Evolutionary conservation across 2,113 vertebrate species (phyloP).

Genomic region (Pollachius pollachius): DNA sequence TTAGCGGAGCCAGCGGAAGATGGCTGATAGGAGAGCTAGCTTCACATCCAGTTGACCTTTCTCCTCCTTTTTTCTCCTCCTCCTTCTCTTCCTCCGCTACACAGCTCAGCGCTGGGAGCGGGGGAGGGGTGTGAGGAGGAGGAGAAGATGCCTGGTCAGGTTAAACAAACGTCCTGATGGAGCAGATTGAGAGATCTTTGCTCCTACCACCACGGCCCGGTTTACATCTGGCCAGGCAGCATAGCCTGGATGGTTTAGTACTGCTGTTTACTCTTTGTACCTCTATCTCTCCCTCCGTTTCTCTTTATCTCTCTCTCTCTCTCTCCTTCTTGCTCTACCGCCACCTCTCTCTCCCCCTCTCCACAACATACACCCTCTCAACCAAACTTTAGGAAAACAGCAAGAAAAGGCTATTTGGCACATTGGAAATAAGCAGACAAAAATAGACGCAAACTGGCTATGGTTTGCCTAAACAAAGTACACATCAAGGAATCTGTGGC

Average conservation of each 20-base stretch:
- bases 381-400: no score
- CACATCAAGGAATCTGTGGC: no score
- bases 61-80: slow-evolving; percentile 52
- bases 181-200: slow-evolving; percentile 39
- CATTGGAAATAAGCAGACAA: no score
- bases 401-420: no score
- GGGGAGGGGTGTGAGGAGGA: slow-evolving; percentile 63
- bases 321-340: no score
- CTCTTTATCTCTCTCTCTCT: slow-evolving; percentile 44
- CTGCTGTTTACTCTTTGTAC: slow-evolving; percentile 54
- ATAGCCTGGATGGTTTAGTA: slow-evolving; percentile 14
- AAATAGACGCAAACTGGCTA: no score
- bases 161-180: slow-evolving; percentile 46
- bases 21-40: slow-evolving; percentile 70
- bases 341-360: no score
- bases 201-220: slow-evolving; percentile 45
- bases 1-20: slow-evolving; percentile 70
- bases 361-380: no score
- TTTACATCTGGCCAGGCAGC: slow-evolving; percentile 42
- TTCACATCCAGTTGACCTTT: slow-evolving; percentile 79
- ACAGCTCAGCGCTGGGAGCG: slow-evolving; percentile 67
- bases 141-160: slow-evolving; percentile 55
- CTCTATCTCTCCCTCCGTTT: slow-evolving; percentile 44
- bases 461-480: no score
- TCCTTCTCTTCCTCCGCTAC: slow-evolving; percentile 54